Conservation (phyloP, 2,888 invertebrate species). For the Ochropleura leucogaster region DNA sequence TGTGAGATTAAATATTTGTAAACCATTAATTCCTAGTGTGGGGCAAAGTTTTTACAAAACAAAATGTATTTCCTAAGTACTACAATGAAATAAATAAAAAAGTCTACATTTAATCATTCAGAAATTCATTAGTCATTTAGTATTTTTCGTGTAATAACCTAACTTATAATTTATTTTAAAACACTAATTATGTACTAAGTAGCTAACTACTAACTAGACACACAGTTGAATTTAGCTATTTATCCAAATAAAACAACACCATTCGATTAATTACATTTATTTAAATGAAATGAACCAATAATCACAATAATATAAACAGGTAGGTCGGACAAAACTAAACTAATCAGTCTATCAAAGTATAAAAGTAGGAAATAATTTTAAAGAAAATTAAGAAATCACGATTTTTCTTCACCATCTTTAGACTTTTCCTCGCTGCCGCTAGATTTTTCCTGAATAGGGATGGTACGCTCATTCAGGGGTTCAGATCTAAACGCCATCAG, state of each 20-base stretch:
- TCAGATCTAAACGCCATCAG: slow-evolving; percentile 91
- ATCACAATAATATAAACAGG: not conserved
- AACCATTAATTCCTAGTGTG: too few species aligned
- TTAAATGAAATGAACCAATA: slow-evolving; percentile 25
- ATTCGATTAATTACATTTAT: slow-evolving; percentile 4
- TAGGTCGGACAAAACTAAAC: slow-evolving; percentile 5
- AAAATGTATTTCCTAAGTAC: too few species aligned
- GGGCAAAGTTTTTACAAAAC: too few species aligned
- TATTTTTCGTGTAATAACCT: too few species aligned
- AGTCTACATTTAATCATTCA: too few species aligned
- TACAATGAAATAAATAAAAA: too few species aligned
- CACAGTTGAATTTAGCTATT: too few species aligned
- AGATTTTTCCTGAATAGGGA: slow-evolving; percentile 82
- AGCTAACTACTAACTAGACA: too few species aligned
- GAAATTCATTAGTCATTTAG: too few species aligned
- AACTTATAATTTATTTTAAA: too few species aligned
- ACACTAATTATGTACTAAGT: too few species aligned
- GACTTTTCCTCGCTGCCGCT: slow-evolving; percentile 50
- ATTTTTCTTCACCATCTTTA: slow-evolving; percentile 52
- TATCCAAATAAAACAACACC: slow-evolving; percentile 6
- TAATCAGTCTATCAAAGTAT: slow-evolving; percentile 44
- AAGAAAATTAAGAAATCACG: not conserved
- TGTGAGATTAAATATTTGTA: too few species aligned
- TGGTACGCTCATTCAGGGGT: slow-evolving; percentile 79
- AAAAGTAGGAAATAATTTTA: not conserved